Evolutionary conservation across 2,113 vertebrate genomes (phyloP).

Genomic region (Gracilinanus agilis): DNA sequence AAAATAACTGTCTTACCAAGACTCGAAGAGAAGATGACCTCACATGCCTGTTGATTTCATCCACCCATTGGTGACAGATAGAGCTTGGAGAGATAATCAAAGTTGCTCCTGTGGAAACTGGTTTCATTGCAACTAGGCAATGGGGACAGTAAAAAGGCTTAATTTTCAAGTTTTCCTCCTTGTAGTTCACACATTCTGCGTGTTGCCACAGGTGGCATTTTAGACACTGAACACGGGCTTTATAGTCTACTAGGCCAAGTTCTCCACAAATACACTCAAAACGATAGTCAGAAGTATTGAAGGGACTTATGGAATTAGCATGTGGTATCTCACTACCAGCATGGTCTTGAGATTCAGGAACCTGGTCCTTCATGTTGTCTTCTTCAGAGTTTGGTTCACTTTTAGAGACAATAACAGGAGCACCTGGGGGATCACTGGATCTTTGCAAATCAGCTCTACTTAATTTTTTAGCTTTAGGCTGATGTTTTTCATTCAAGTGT

Average conservation of each 20-base stretch:
- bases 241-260: slow-evolving; percentile 91
- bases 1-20: slow-evolving; percentile 87
- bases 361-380: slow-evolving; percentile 18
- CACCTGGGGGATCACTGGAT: slow-evolving; percentile 45
- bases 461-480: slow-evolving; percentile 18
- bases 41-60: slow-evolving; percentile 97
- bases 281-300: slow-evolving; percentile 91
- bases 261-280: slow-evolving; percentile 99
- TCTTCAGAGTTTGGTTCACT: slow-evolving; percentile 54
- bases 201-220: slow-evolving; percentile 98
- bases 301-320: slow-evolving; percentile 83
- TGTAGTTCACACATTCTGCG: slow-evolving; percentile 97
- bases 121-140: slow-evolving; percentile 97
- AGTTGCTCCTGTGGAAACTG: slow-evolving; percentile 94
- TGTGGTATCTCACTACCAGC: slow-evolving; percentile 62
- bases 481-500: slow-evolving; percentile 54
- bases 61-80: slow-evolving; percentile 99
- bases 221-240: slow-evolving; percentile 97
- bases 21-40: slow-evolving; percentile 93
- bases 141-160: slow-evolving; percentile 98
- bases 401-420: slow-evolving; percentile 53
- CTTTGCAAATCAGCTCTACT: slow-evolving; percentile 41
- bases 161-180: slow-evolving; percentile 91
- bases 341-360: slow-evolving; percentile 55
- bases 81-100: slow-evolving; percentile 98